Conservation (phyloP, 2,888 invertebrate genomes). For the Ormyrus thymus region DNA sequence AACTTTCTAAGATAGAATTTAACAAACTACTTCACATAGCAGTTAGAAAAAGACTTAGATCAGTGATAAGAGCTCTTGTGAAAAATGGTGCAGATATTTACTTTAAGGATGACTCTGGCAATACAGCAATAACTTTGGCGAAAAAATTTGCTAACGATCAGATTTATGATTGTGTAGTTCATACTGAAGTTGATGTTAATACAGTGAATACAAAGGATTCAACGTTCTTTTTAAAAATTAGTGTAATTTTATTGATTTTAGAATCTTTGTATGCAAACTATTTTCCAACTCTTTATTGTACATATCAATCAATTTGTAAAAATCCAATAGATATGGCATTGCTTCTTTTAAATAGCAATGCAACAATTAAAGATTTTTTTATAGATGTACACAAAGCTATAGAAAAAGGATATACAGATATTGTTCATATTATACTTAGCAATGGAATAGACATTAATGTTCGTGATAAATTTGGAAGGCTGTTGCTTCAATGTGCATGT, state of each 20-base stretch:
- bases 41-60: neutral
- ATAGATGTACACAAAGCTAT: neutral
- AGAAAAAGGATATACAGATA: neutral
- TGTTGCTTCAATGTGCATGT: slow-evolving; percentile 12
- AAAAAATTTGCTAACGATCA: slow-evolving; percentile 4
- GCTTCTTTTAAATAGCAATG: slow-evolving; percentile 9
- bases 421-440: neutral
- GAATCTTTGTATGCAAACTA: slow-evolving; percentile 10
- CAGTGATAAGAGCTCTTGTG: neutral
- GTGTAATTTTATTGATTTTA: slow-evolving; percentile 1
- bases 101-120: slow-evolving; percentile 3
- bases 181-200: slow-evolving; percentile 3
- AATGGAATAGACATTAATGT: slow-evolving; percentile 6
- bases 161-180: slow-evolving; percentile 11
- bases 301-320: neutral
- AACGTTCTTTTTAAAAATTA: slow-evolving; percentile 6
- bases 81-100: slow-evolving; percentile 15
- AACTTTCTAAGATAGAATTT: neutral
- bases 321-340: slow-evolving; percentile 16
- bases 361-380: slow-evolving; percentile 15
- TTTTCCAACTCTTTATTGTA: slow-evolving; percentile 6
- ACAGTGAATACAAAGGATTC: neutral
- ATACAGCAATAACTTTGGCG: slow-evolving; percentile 5
- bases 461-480: slow-evolving; percentile 6
- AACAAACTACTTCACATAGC: slow-evolving; percentile 15